A percentile compares a stretch with the other conserved stretches of the same genome.
phyloP scores from a whole-genome alignment of 2,888 invertebrate species.

The Eustalomyia histrio region DNA sequence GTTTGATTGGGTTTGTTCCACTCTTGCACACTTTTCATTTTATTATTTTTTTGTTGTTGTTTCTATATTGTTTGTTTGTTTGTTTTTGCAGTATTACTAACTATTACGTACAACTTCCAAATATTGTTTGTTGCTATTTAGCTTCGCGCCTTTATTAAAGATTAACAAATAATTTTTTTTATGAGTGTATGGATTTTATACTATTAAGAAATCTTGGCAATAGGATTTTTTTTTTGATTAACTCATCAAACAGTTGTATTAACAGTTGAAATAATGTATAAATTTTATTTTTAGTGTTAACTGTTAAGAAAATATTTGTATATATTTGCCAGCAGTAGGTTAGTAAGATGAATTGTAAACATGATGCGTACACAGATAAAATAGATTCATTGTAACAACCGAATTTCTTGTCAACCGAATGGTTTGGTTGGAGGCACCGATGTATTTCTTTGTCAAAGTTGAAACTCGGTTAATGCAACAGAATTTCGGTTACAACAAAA shows the following conservation, averaged over 20 bases:
- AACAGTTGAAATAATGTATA: slow-evolving; percentile 34
- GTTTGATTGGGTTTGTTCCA: slow-evolving; percentile 51
- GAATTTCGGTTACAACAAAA: too few species aligned
- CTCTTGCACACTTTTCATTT: slow-evolving; percentile 40
- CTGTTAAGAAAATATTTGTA: slow-evolving; percentile 51
- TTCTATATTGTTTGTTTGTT: slow-evolving; percentile 8
- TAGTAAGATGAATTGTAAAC: not conserved
- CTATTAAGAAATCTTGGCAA: not conserved
- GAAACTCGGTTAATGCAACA: too few species aligned
- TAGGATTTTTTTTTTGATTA: slow-evolving; percentile 39
- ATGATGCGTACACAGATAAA: not conserved
- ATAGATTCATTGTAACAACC: too few species aligned
- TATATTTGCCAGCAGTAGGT: slow-evolving; percentile 10
- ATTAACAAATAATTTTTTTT: slow-evolving; percentile 53
- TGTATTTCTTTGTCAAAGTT: too few species aligned
- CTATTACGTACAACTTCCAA: slow-evolving; percentile 37
- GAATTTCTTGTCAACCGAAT: too few species aligned
- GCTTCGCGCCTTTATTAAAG: slow-evolving; percentile 64
- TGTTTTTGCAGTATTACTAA: slow-evolving; percentile 43
- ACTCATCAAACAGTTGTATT: slow-evolving; percentile 56
- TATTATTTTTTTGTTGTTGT: not conserved
- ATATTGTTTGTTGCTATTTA: slow-evolving; percentile 30
- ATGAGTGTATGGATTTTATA: slow-evolving; percentile 35
- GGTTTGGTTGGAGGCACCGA: too few species aligned
- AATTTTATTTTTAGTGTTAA: slow-evolving; percentile 16